Conservation (phyloP, 2,797 vertebrate species). For the Muscicapa striata region DNA sequence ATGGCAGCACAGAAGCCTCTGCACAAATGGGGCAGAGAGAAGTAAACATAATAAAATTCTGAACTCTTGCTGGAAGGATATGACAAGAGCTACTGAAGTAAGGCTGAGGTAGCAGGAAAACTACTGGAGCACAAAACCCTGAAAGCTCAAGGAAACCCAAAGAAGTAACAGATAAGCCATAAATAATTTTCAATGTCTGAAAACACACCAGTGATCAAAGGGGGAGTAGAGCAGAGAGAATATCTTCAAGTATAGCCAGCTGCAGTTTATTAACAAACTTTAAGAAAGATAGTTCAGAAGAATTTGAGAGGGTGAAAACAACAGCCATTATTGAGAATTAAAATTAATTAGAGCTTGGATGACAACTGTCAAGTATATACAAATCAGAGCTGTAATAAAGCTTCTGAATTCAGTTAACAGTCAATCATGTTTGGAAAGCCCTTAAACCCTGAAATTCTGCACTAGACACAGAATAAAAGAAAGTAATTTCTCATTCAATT, state of each 20-base stretch:
- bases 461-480: not conserved
- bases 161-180: not conserved
- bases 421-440: conserved; percentile 9
- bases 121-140: not conserved
- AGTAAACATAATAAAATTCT: not conserved
- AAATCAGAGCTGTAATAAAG: not conserved
- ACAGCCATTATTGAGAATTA: not conserved
- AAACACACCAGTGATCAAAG: not conserved
- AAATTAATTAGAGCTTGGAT: not conserved
- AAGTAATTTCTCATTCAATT: not conserved
- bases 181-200: not conserved
- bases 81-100: not conserved
- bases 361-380: not conserved
- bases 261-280: not conserved
- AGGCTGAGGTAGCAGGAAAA: not conserved
- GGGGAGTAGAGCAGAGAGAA: not conserved
- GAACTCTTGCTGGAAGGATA: not conserved
- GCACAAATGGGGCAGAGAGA: not conserved
- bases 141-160: not conserved
- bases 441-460: not conserved
- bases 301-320: not conserved
- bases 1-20: not conserved
- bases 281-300: not conserved
- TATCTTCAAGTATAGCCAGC: not conserved
- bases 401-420: not conserved